These are phyloP conservation scores for Spondyliosoma cantharus DNA, from an alignment of 2,797 vertebrate genomes.

Conservation along the genomic window DNA sequence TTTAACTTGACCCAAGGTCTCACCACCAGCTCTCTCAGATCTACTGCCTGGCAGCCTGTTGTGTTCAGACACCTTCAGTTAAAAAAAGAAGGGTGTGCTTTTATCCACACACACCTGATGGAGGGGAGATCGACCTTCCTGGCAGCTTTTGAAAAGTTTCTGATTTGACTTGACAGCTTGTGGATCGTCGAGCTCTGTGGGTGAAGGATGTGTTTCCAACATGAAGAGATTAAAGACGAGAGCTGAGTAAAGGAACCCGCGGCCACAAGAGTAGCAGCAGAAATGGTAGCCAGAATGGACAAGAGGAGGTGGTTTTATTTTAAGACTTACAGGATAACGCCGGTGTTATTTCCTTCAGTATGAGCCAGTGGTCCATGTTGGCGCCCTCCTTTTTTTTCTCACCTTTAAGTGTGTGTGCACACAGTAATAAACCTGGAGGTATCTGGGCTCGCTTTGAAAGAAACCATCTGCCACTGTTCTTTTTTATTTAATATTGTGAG, in stretches of 20 bases:
- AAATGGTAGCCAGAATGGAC: conserved; percentile 5
- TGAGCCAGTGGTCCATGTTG: background rate
- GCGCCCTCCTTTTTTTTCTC: conserved; percentile 4
- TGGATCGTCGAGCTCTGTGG: conserved; percentile 22
- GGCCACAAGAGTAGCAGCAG: conserved; percentile 9
- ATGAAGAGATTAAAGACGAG: conserved; percentile 32
- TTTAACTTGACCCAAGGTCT: conserved; percentile 64
- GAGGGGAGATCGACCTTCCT: conserved; percentile 34
- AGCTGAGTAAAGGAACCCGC: conserved; percentile 31
- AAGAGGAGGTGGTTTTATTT: conserved; percentile 32
- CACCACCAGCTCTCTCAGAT: conserved; percentile 47
- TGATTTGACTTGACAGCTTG: conserved; percentile 39
- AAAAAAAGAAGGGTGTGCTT: conserved; percentile 5
- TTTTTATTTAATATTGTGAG: background rate
- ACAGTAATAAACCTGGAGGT: background rate
- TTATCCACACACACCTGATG: conserved; percentile 65
- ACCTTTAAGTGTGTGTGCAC: conserved; percentile 1
- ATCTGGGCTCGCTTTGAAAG: background rate
- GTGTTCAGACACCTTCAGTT: conserved; percentile 30
- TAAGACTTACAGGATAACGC: conserved; percentile 13
- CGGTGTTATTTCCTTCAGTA: conserved; percentile 7
- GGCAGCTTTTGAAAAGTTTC: conserved; percentile 36
- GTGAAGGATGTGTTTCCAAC: conserved; percentile 36
- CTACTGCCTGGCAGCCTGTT: conserved; percentile 28
- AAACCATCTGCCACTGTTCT: background rate